Base-by-base conservation (phyloP, 2,888 invertebrate species). In the Latrodectus hesperus region DNA sequence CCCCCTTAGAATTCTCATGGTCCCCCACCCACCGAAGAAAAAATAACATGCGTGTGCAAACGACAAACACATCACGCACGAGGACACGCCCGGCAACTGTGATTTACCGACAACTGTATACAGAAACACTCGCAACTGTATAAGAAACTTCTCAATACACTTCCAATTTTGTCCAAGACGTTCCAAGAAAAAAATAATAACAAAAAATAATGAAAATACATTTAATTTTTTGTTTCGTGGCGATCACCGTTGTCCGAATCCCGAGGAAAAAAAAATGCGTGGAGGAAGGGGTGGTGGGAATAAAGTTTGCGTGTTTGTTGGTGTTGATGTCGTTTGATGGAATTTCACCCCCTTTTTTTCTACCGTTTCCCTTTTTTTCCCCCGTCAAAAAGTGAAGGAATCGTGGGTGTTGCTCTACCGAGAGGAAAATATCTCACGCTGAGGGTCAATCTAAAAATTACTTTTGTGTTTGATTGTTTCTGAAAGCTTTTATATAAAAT, bases 71-170 rank as follows among this genome's bases (percentile, higher is more conserved):
- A 80, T 72, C 84, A 85, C 70, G 79, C 72, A 70, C 17, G 22
- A n/a, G 86, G 86, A 82, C 81, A 87, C 86, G 73, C 86, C 86
- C 81, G 86, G 86, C 86, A 87, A 87, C 86, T 87, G 86, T 71
- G 80, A 86, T 86, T 86, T 76, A 83, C 76, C 60, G 49, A 49
- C 80, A 72, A 64, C 72, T 80, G 80, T 72, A 49, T 70, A 80
- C 80, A 80, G 70, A 53, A 26, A 67, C 80, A 72, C 71, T 71
- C 64, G 49, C 26, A 71, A 53, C 11, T 10, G 64, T 26, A 68
- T 74, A 75, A 83, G 60, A 83, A 75, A 75, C 64, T 65, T 83
- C 17, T 70, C 76, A 83, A 83, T 71, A 83, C 12, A 60, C 60
- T 60, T 60, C 60, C 14, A 60, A 60, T 60, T 38, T 38, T 38